Percentiles rank a stretch among this genome's conserved stretches.
These are phyloP conservation scores for Cydia strobilella DNA, from an alignment of 1,140 invertebrate genomes.

Conservation along the genomic window DNA sequence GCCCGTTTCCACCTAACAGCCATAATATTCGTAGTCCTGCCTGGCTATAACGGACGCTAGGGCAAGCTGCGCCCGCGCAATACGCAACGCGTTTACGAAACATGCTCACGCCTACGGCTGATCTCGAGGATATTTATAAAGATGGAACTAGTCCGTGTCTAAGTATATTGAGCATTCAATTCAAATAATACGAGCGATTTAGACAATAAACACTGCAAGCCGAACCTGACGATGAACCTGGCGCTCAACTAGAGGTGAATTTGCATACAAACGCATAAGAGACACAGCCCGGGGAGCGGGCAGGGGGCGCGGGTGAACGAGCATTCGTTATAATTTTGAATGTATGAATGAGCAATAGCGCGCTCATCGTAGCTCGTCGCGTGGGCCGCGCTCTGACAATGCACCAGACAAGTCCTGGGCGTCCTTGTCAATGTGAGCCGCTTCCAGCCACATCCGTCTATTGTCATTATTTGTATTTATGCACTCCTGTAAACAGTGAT, in stretches of 20 bases:
- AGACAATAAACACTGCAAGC: slow-evolving; percentile 73
- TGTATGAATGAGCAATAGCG: slow-evolving; percentile 79
- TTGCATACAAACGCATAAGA: slow-evolving; percentile 77
- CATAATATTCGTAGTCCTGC: slow-evolving; percentile 52
- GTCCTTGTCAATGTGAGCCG: slow-evolving; percentile 79
- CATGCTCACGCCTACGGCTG: slow-evolving; percentile 56
- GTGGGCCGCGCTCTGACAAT: slow-evolving; percentile 75
- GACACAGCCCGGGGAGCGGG: slow-evolving; percentile 68
- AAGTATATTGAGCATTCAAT: slow-evolving; percentile 77
- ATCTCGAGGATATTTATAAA: slow-evolving; percentile 57
- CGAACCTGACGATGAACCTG: slow-evolving; percentile 72
- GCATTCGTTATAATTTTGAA: slow-evolving; percentile 79
- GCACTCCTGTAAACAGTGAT: slow-evolving; percentile 67
- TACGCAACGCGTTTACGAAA: slow-evolving; percentile 70
- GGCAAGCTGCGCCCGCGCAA: slow-evolving; percentile 53
- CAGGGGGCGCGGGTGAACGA: slow-evolving; percentile 48
- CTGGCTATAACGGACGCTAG: slow-evolving; percentile 42
- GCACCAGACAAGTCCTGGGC: slow-evolving; percentile 74
- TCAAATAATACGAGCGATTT: slow-evolving; percentile 78
- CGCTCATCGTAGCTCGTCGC: slow-evolving; percentile 56
- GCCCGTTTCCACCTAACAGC: slow-evolving; percentile 63
- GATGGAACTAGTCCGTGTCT: slow-evolving; percentile 73
- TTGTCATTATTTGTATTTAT: slow-evolving; percentile 77
- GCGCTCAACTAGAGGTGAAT: slow-evolving; percentile 59
- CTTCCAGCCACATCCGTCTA: slow-evolving; percentile 78